phyloP scores from a whole-genome alignment of 1,140 invertebrate species.

The Conus betulinus region DNA sequence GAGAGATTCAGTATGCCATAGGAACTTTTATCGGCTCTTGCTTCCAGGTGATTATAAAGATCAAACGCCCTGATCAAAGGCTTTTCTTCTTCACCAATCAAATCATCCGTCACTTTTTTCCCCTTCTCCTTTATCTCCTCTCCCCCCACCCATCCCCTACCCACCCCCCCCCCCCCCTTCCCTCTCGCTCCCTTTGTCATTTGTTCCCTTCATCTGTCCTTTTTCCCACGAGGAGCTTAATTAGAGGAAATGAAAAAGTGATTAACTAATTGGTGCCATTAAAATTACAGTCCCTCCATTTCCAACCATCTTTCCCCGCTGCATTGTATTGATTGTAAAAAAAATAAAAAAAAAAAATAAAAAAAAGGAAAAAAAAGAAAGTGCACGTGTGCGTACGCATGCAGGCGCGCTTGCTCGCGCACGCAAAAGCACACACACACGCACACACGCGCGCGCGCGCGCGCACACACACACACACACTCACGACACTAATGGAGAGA shows the following conservation, averaged over 20 bases:
- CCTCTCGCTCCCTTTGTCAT: background rate
- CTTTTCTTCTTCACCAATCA: background rate
- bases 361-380: background rate
- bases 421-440: background rate
- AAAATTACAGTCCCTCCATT: background rate
- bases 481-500: background rate
- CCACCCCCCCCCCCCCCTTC: background rate
- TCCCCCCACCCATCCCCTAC: background rate
- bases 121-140: background rate
- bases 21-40: background rate
- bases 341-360: background rate
- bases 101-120: background rate
- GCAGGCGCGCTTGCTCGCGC: background rate
- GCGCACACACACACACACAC: background rate
- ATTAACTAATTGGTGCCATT: constrained; percentile 6
- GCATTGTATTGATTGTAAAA: background rate
- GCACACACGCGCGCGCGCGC: background rate
- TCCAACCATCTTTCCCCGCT: background rate
- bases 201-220: background rate
- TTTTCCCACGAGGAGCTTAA: background rate
- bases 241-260: background rate
- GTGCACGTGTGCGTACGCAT: background rate
- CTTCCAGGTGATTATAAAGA: background rate
- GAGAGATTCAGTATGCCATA: too few species aligned
- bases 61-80: background rate